Conservation (phyloP, 2,113 vertebrate genomes). For the Paraplagusia blochii region DNA sequence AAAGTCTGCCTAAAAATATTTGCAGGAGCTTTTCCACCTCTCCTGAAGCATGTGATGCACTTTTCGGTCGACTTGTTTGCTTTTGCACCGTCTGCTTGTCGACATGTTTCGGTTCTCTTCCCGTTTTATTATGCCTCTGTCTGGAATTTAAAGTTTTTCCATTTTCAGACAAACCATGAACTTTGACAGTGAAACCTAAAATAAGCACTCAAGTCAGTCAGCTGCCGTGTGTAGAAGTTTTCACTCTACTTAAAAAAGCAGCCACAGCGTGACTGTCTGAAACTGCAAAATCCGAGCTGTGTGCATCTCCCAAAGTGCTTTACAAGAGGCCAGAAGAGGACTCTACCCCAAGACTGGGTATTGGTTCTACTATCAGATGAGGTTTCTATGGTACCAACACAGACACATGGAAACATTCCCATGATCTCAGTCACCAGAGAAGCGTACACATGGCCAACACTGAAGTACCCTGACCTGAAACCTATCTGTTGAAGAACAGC, state of each 20-base stretch:
- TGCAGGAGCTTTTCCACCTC: constrained; percentile 21
- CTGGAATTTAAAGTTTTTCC: constrained; percentile 41
- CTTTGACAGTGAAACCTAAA: constrained; percentile 2
- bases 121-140: constrained; percentile 31
- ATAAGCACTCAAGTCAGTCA: background rate
- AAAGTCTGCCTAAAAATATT: constrained; percentile 33
- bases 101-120: constrained; percentile 27
- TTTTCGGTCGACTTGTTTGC: constrained; percentile 30
- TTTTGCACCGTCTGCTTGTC: constrained; percentile 28
- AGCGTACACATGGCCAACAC: constrained; percentile 13
- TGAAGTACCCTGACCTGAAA: constrained; percentile 23
- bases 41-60: constrained; percentile 35
- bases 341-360: constrained; percentile 14
- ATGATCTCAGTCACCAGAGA: constrained; percentile 32
- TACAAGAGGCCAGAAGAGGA: constrained; percentile 34
- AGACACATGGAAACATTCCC: constrained; percentile 46
- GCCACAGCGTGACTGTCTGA: constrained; percentile 17
- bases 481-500: background rate
- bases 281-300: constrained; percentile 12
- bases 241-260: constrained; percentile 23
- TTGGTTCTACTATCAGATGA: constrained; percentile 25
- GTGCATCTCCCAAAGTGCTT: constrained; percentile 42
- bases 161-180: constrained; percentile 28
- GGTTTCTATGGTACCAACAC: constrained; percentile 45
- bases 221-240: background rate